Evolutionary conservation across 2,113 vertebrate genomes (phyloP), one percentile per base, ranked within the genome.

Genomic region (Garra rufa): DNA sequence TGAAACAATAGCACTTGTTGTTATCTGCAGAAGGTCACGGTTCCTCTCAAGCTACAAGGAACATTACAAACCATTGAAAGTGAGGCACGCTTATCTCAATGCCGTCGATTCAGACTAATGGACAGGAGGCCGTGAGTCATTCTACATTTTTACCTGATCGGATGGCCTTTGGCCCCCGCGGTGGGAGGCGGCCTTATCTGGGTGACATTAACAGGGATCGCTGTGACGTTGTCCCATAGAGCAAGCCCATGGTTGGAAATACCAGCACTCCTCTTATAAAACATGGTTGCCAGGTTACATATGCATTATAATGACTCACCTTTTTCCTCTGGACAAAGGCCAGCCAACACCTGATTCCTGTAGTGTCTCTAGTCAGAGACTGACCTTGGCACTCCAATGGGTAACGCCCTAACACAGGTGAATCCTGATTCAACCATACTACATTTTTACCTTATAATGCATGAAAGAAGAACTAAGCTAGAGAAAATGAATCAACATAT

Each of bases 191-290:
- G 17, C 76, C 75, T 79, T 83, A 86, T 86, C 85, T 78, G 9
- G 46, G 67, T 83, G 85, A 74, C 85, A 86, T 86, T 86, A 75
- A 71, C 65, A 73, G 28, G 55, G 63, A 81, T 55, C 30, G 34
- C 15, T 19, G 52, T 69, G 44, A 76, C 30, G 57, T 85, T 44
- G 7, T 24, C 21, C 24, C 65, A 81, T 15, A 82, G 38, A 70
- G 55, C 41, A 28, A 38, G 55, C 4, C 5, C 17, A 65, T 48
- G 59, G 15, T 28, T 30, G 59, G 13, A 78, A 78, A 78, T 78
- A 41, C 76, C 55, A 78, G n/a, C 55, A 78, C 76, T 61, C 38
- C 24, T 26, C 76, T 28, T 63, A 61, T 78, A 61, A 78, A 78
- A 43, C n/a, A 78, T 5, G 17, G 30, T 57, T 84, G 83, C 61